A percentile compares a stretch with the other conserved stretches of the same genome.
Conservation (phyloP, 2,888 invertebrate species). For the Epsilonema sp. region DNA sequence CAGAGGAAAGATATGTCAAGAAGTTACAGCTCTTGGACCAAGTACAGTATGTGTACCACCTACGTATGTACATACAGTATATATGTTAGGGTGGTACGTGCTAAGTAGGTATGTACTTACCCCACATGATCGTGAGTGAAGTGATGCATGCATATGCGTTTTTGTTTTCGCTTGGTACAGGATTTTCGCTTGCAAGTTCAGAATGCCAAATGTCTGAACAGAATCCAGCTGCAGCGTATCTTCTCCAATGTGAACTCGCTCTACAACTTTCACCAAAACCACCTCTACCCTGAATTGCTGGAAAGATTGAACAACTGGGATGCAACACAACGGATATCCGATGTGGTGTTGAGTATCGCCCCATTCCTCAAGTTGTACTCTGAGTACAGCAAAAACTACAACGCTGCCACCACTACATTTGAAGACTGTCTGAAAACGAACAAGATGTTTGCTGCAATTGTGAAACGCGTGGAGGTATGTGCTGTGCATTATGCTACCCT, state of each 20-base stretch:
- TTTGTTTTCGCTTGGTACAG: too few relatives aligned
- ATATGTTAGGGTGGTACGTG: too few relatives aligned
- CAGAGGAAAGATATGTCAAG: constrained; percentile 43
- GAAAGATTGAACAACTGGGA: constrained; percentile 41
- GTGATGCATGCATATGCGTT: too few relatives aligned
- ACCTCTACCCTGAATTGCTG: constrained; percentile 43
- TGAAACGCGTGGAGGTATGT: constrained; percentile 41
- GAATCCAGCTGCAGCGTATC: constrained; percentile 39
- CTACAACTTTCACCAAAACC: constrained; percentile 44
- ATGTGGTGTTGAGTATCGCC: constrained; percentile 44
- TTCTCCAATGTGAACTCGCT: constrained; percentile 46
- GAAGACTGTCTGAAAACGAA: constrained; percentile 40
- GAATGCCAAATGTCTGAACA: too few relatives aligned
- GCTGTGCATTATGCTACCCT: background rate
- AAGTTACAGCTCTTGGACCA: constrained; percentile 43
- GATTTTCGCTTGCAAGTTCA: too few relatives aligned
- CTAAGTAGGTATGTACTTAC: too few relatives aligned
- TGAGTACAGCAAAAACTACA: constrained; percentile 47
- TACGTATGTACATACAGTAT: too few relatives aligned
- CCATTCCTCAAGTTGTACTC: constrained; percentile 49
- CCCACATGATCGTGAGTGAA: too few relatives aligned
- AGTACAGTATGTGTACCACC: too few relatives aligned
- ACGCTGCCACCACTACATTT: constrained; percentile 42
- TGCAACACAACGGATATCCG: constrained; percentile 33
- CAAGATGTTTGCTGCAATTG: constrained; percentile 40